phyloP scores from a whole-genome alignment of 2,113 vertebrate genomes.

The Thunnus thynnus region DNA sequence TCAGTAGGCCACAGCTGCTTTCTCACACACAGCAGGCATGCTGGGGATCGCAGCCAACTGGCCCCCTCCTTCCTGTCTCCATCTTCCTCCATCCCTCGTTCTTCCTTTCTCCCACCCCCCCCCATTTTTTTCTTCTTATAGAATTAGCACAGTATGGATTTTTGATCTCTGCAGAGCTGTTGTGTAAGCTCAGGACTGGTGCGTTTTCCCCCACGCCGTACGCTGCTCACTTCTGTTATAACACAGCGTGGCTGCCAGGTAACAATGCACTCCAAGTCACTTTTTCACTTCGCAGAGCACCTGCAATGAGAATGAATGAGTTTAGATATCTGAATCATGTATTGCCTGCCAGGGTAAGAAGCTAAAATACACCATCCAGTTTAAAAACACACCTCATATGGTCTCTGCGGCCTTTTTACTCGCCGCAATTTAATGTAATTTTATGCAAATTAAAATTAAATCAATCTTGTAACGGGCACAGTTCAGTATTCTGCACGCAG shows the following conservation, averaged over 20 bases:
- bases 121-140: conserved; percentile 47
- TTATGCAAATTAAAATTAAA: conserved; percentile 75
- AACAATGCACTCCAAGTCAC: not conserved
- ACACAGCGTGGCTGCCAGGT: conserved; percentile 18
- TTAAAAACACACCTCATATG: conserved; percentile 8
- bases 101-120: not conserved
- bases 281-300: not conserved
- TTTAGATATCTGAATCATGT: not conserved
- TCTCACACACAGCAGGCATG: conserved; percentile 69
- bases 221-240: not conserved
- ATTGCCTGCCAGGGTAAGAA: not conserved
- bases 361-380: not conserved
- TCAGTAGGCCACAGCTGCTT: conserved; percentile 80
- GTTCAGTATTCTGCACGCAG: conserved; percentile 51
- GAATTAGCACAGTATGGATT: conserved; percentile 70
- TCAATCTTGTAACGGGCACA: conserved; percentile 56
- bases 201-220: not conserved
- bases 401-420: conserved; percentile 56
- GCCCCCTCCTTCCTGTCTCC: conserved; percentile 51
- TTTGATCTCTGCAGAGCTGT: conserved; percentile 58
- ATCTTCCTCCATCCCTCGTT: conserved; percentile 21
- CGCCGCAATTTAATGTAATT: conserved; percentile 58
- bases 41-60: conserved; percentile 57
- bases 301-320: not conserved
- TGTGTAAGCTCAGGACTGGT: conserved; percentile 46